Conservation (phyloP, 2,797 vertebrate species). For the Lateolabrax maculatus region DNA sequence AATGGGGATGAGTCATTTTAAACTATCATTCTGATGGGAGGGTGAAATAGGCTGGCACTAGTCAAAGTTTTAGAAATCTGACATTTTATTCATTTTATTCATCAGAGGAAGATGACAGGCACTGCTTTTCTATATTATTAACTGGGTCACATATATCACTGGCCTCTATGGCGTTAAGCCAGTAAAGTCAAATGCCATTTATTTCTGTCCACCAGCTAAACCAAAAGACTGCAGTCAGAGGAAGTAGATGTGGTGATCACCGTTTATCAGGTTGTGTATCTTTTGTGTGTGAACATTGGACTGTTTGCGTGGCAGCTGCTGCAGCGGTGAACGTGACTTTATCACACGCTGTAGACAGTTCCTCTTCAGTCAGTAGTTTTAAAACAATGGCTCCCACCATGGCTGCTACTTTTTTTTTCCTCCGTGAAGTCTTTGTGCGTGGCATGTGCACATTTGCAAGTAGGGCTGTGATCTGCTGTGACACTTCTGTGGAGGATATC, state of each 20-base stretch:
- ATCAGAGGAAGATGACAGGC: background rate
- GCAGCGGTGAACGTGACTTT: constrained; percentile 6
- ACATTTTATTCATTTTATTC: background rate
- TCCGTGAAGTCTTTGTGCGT: background rate
- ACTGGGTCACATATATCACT: background rate
- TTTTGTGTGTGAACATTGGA: background rate
- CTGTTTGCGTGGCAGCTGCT: background rate
- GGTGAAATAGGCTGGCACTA: background rate
- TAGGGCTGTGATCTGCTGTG: constrained; percentile 32
- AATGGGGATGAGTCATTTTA: constrained; percentile 43
- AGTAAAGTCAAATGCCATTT: background rate
- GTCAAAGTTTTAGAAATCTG: background rate
- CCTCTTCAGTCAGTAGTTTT: constrained; percentile 7
- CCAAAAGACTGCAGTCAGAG: background rate
- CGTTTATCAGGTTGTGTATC: background rate
- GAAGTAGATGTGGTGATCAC: constrained; percentile 6
- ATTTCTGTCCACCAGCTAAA: background rate
- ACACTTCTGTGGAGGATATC: constrained; percentile 20
- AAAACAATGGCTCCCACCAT: background rate
- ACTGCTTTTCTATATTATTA: background rate
- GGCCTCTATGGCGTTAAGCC: background rate
- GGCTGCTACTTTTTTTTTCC: background rate
- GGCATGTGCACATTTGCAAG: constrained; percentile 1
- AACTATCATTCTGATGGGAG: constrained; percentile 13
- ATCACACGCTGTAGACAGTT: constrained; percentile 4